A percentile compares a stretch with the other conserved stretches of the same genome.
These are phyloP conservation scores for Drosophila biarmipes DNA, from an alignment of 1,140 invertebrate species.

Conservation along the genomic window DNA sequence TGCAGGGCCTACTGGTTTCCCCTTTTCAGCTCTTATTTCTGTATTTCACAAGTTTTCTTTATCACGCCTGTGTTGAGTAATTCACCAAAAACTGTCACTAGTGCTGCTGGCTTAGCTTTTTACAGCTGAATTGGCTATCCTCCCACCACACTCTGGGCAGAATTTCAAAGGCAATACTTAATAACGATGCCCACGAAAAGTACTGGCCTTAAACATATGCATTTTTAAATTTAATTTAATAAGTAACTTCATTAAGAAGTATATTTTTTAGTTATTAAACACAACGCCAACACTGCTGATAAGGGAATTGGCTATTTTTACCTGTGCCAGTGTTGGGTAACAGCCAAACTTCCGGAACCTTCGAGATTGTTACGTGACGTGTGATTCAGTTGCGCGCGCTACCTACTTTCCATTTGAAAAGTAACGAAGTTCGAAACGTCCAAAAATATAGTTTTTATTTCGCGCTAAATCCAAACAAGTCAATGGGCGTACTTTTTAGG, in stretches of 20 bases:
- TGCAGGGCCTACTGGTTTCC: conserved; percentile 38
- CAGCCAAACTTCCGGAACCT: not conserved
- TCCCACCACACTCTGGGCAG: too few relatives aligned
- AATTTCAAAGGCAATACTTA: too few relatives aligned
- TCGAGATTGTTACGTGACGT: conserved; percentile 25
- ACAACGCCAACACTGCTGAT: conserved; percentile 8
- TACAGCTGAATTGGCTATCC: not conserved
- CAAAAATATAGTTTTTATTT: conserved; percentile 32
- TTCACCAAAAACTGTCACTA: not conserved
- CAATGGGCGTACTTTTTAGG: conserved; percentile 23
- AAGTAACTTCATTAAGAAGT: too few relatives aligned
- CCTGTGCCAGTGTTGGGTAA: conserved; percentile 22
- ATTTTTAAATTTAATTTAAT: too few relatives aligned
- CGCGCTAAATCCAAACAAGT: conserved; percentile 27
- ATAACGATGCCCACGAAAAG: too few relatives aligned
- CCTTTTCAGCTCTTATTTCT: conserved; percentile 29
- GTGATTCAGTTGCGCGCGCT: conserved; percentile 18
- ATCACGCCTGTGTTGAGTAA: conserved; percentile 52
- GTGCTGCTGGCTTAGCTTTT: conserved; percentile 3
- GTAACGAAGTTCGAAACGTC: conserved; percentile 22
- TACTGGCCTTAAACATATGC: too few relatives aligned
- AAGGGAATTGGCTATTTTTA: conserved; percentile 3
- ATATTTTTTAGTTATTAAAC: not conserved
- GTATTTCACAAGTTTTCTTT: conserved; percentile 58
- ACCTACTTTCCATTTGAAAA: conserved; percentile 29